These are phyloP conservation scores for Phaonia tiefii DNA, from an alignment of 2,888 invertebrate species.

Conservation along the genomic window DNA sequence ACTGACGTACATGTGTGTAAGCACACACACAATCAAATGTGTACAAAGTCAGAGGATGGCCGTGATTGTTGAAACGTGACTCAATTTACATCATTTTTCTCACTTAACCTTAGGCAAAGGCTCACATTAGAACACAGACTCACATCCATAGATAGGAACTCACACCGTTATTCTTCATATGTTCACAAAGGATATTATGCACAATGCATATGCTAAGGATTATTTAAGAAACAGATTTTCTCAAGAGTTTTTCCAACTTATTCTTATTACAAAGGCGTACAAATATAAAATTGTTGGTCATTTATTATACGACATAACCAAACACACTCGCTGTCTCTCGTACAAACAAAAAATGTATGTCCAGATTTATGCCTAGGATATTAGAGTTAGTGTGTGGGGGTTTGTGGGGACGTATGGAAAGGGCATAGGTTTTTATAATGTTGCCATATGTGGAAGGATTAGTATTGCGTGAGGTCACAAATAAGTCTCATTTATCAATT, in stretches of 20 bases:
- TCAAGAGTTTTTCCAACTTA: neutral
- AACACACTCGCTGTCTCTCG: neutral
- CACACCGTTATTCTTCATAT: neutral
- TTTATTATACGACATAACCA: conserved; percentile 37
- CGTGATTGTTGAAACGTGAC: conserved; percentile 70
- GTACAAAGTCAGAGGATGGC: conserved; percentile 60
- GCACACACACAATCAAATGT: neutral
- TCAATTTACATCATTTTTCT: conserved; percentile 68
- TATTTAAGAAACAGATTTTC: conserved; percentile 47
- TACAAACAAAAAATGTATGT: neutral
- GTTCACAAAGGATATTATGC: conserved; percentile 13
- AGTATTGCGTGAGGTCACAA: conserved; percentile 13
- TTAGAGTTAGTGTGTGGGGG: neutral
- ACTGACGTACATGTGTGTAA: conserved; percentile 18
- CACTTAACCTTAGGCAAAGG: conserved; percentile 50
- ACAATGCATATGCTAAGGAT: conserved; percentile 42
- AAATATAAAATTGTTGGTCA: conserved; percentile 45
- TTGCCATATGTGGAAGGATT: conserved; percentile 12
- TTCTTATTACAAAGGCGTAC: neutral
- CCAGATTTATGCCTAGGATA: neutral
- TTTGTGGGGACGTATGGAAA: neutral
- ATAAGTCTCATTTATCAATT: conserved; percentile 22
- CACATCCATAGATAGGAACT: conserved; percentile 18
- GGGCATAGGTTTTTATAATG: neutral
- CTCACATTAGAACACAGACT: conserved; percentile 8